Evolutionary conservation across 2,888 invertebrate genomes (phyloP), one percentile per base, ranked within the genome.

Genomic region (Pasiphila rectangulata): DNA sequence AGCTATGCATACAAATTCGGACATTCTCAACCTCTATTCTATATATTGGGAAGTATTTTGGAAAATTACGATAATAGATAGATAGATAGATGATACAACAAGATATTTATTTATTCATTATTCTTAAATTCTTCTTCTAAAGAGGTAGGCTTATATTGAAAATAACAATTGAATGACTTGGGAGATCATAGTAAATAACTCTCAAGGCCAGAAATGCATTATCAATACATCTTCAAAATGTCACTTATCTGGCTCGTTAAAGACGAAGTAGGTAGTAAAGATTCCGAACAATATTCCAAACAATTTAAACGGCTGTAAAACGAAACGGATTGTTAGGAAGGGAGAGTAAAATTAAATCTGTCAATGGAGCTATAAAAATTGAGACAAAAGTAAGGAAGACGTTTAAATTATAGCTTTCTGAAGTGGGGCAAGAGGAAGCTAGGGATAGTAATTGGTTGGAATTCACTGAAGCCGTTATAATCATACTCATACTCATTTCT

Each of bases 241-340:
- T 69, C 72, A 66, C 63, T 70, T 56, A 64, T 60, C 61, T 54
- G 46, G 47, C 43, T 56, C 67, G 61, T 75, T 72, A 72, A 70
- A 45, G 52, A 54, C 41, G 25, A 45, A 54, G 46, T 40, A 40
- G 42, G 59, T 55, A 51, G 10, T 21, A 32, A 19, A 58, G 46
- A 58, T 58, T 45, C 46, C 49, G 54, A 59, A 75, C 74, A 74
- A 75, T 75, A 61, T 60, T 61, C 21, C 16, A 16, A 43, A 43
- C 34, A 27, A 37, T 39, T 67, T 65, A 55, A 75, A 59, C 59
- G 68, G 57, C 59, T 67, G 66, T 72, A 64, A 69, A 72, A 71
- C 63, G 62, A 59, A 57, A 60, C 46, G 53, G 56, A 57, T 55
- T 54, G 49, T 58, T 61, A 59, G 58, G 51, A 57, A 51, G 54